Percentiles rank a stretch among this genome's conserved stretches.
phyloP scores from a whole-genome alignment of 2,888 invertebrate species.

The Carabus problematicus region DNA sequence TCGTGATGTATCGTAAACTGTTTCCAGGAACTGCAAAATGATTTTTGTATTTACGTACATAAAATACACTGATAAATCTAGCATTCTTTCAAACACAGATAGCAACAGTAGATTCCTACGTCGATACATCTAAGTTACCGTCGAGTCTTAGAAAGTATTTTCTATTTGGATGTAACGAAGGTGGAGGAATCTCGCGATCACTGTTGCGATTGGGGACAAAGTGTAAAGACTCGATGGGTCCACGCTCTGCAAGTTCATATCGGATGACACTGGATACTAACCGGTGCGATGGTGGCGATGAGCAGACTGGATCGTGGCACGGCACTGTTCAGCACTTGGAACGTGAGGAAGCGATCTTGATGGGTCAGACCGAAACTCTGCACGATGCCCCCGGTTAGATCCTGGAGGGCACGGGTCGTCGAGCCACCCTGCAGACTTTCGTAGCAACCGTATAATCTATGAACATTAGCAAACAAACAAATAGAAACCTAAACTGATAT shows the following conservation, averaged over 20 bases:
- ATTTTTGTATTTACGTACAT: too few species aligned
- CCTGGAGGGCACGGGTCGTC: constrained; percentile 74
- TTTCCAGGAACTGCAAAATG: too few species aligned
- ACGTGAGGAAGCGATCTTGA: constrained; percentile 70
- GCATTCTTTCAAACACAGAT: too few species aligned
- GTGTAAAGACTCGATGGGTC: background rate
- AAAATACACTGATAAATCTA: too few species aligned
- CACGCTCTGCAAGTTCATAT: background rate
- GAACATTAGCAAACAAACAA: background rate
- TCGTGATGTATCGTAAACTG: too few species aligned
- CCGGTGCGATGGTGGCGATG: constrained; percentile 70
- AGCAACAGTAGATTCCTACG: too few species aligned
- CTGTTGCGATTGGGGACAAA: too few species aligned
- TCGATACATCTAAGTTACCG: too few species aligned
- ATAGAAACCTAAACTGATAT: background rate
- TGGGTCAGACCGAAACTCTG: constrained; percentile 73
- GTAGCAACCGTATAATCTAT: constrained; percentile 74
- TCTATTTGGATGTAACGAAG: too few species aligned
- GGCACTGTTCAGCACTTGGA: constrained; percentile 70
- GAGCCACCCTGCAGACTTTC: constrained; percentile 69
- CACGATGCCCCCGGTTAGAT: constrained; percentile 77
- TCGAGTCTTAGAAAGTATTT: too few species aligned
- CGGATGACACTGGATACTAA: constrained; percentile 53
- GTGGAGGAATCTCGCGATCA: too few species aligned
- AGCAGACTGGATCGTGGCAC: constrained; percentile 75